phyloP scores from a whole-genome alignment of 1,140 invertebrate species.

The Penaeus vannamei region DNA sequence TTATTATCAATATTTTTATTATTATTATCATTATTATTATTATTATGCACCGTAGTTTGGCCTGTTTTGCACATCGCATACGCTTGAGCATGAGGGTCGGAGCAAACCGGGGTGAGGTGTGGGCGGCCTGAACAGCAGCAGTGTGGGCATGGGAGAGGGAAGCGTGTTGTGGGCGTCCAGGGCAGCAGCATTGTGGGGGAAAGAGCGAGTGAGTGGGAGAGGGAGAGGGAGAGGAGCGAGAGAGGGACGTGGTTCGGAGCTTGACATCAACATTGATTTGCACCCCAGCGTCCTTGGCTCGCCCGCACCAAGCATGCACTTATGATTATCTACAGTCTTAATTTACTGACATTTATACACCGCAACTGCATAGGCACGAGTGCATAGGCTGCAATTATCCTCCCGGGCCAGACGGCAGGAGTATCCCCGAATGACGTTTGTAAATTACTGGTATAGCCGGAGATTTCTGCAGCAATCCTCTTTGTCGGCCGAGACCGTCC shows the following conservation, averaged over 20 bases:
- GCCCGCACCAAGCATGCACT: constrained; percentile 6
- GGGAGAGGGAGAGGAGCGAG: background rate
- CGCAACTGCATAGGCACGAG: constrained; percentile 43
- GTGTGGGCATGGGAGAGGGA: no score
- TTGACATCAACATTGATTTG: constrained; percentile 47
- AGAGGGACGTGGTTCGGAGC: background rate
- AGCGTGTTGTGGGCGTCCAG: no score
- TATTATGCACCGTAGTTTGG: no score
- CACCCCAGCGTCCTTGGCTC: constrained; percentile 12
- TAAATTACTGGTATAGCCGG: background rate
- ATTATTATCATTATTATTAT: no score
- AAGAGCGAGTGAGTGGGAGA: constrained; percentile 37
- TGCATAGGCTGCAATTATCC: constrained; percentile 42
- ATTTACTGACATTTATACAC: constrained; percentile 50
- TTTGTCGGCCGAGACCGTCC: background rate
- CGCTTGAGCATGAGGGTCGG: no score
- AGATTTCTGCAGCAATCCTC: background rate
- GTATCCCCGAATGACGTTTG: constrained; percentile 12
- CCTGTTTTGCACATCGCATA: no score
- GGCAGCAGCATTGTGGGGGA: no score
- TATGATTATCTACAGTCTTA: constrained; percentile 51
- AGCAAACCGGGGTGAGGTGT: background rate
- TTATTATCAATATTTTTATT: no score
- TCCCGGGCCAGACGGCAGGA: background rate
- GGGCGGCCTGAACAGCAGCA: background rate